phyloP scores from a whole-genome alignment of 2,797 vertebrate genomes.

The Australoheros facetus region DNA sequence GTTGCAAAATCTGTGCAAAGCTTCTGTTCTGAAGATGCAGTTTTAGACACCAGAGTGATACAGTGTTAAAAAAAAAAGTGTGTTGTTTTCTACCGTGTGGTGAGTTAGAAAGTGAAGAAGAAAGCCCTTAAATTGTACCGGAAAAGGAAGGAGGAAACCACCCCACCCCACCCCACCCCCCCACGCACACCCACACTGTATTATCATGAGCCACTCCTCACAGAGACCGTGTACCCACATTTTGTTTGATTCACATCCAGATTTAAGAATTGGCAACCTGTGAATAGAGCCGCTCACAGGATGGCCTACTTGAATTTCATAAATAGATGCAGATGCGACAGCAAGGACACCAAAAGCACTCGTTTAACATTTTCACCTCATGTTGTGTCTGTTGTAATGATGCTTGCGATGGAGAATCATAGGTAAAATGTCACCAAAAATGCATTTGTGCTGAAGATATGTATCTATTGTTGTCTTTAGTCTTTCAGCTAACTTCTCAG shows the following conservation, averaged over 20 bases:
- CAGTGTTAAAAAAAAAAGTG: background rate
- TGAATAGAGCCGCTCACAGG: constrained; percentile 48
- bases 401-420: background rate
- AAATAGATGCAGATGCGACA: constrained; percentile 29
- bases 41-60: background rate
- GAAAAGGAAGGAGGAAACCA: constrained; percentile 60
- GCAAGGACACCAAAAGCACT: constrained; percentile 1
- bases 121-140: constrained; percentile 24
- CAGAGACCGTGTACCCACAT: constrained; percentile 38
- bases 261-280: constrained; percentile 45
- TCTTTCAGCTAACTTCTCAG: background rate
- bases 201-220: constrained; percentile 43
- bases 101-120: constrained; percentile 5
- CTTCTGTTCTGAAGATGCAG: background rate
- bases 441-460: background rate
- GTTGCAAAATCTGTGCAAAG: background rate
- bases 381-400: background rate
- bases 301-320: constrained; percentile 43
- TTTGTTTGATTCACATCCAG: constrained; percentile 57
- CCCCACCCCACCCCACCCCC: background rate
- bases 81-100: background rate
- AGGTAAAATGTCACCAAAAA: background rate
- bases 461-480: background rate
- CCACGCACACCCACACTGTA: constrained; percentile 2
- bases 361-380: constrained; percentile 22